Conservation (phyloP, 2,797 vertebrate genomes). For the Petrocephalus schoutedeni region DNA sequence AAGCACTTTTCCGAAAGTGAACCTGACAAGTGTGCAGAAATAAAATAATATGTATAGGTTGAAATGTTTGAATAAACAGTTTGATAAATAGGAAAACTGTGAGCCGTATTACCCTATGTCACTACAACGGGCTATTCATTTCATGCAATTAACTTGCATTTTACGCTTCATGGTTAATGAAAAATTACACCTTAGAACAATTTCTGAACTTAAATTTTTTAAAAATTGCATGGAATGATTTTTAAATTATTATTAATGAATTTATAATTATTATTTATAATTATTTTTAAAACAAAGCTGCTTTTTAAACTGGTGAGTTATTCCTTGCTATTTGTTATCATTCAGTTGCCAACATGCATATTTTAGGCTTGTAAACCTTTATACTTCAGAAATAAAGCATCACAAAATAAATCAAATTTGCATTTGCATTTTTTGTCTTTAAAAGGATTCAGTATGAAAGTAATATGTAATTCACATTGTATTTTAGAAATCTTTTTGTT, state of each 20-base stretch:
- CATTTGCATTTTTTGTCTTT: too few species aligned
- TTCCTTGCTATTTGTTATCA: too few species aligned
- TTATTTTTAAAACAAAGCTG: too few species aligned
- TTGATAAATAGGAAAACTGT: neutral
- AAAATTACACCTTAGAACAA: neutral
- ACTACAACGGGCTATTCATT: neutral
- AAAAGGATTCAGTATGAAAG: neutral
- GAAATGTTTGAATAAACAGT: neutral
- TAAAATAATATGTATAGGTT: neutral
- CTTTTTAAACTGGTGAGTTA: too few species aligned
- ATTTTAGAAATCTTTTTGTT: neutral
- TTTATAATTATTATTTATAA: too few species aligned
- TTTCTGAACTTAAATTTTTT: neutral
- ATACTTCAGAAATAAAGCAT: too few species aligned
- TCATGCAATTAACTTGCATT: neutral
- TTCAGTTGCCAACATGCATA: too few species aligned
- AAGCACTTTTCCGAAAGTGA: neutral
- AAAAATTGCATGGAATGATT: too few species aligned
- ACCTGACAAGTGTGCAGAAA: neutral
- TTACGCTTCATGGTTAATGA: neutral
- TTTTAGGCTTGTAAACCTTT: too few species aligned
- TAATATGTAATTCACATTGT: neutral
- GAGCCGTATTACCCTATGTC: neutral
- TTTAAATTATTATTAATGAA: too few species aligned
- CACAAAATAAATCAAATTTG: too few species aligned